Conservation (phyloP, 2,797 vertebrate species). For the Thunnus albacares region DNA sequence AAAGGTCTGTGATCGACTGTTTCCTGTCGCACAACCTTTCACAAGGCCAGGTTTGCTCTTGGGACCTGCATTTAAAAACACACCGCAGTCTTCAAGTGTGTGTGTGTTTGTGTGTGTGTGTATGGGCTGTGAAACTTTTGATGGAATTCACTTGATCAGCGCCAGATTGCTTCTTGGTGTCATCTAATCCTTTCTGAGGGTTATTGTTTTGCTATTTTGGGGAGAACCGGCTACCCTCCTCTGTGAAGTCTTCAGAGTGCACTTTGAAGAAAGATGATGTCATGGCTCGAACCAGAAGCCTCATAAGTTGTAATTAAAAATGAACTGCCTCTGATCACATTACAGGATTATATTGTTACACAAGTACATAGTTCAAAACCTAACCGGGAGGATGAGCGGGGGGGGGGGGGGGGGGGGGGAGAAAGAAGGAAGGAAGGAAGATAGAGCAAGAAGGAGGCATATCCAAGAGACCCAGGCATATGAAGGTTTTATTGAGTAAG, state of each 20-base stretch:
- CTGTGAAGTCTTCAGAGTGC: constrained; percentile 35
- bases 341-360: constrained; percentile 59
- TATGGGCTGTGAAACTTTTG: constrained; percentile 42
- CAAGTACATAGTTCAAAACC: constrained; percentile 35
- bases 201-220: constrained; percentile 74
- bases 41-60: constrained; percentile 58
- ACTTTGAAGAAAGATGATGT: constrained; percentile 72
- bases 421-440: background rate
- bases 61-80: constrained; percentile 50
- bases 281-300: constrained; percentile 57
- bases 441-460: background rate
- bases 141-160: constrained; percentile 71
- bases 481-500: background rate
- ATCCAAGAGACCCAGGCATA: background rate
- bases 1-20: constrained; percentile 70
- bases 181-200: constrained; percentile 71
- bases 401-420: background rate
- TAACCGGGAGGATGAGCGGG: constrained; percentile 25
- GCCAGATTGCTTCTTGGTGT: constrained; percentile 68
- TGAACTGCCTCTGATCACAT: constrained; percentile 65
- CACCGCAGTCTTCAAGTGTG: background rate
- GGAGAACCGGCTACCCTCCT: constrained; percentile 33
- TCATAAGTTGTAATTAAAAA: constrained; percentile 72
- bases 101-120: constrained; percentile 2
- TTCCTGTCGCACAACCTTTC: constrained; percentile 71